Conservation (phyloP, 2,113 vertebrate genomes). For the Polypterus bichir region DNA sequence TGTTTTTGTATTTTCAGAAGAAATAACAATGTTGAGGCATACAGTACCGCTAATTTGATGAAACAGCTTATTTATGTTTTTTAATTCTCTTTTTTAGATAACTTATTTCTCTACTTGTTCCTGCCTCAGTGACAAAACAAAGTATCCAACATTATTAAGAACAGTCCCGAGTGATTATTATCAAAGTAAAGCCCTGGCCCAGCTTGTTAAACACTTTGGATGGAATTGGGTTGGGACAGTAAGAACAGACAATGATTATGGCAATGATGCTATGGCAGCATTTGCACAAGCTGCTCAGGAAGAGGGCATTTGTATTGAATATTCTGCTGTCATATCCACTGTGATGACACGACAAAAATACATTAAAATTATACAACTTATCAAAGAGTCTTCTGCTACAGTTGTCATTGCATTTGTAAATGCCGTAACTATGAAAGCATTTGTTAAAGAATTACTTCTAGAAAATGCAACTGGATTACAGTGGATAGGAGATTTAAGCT, state of each 20-base stretch:
- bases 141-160: conserved; percentile 15
- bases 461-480: conserved; percentile 11
- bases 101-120: conserved; percentile 10
- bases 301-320: conserved; percentile 10
- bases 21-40: too few species aligned
- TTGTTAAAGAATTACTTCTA: conserved; percentile 10
- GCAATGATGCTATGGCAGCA: conserved; percentile 5
- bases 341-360: conserved; percentile 3
- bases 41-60: too few species aligned
- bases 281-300: conserved; percentile 4
- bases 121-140: conserved; percentile 8
- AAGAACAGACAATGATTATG: conserved; percentile 7
- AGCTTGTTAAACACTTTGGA: conserved; percentile 13
- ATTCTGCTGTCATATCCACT: conserved; percentile 4
- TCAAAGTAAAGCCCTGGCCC: conserved; percentile 13
- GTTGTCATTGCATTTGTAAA: conserved; percentile 10
- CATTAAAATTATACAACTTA: conserved; percentile 1
- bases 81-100: background rate
- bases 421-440: background rate
- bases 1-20: too few species aligned
- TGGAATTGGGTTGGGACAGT: conserved; percentile 17
- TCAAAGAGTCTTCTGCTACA: conserved; percentile 6
- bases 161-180: conserved; percentile 9
- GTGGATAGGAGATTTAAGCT: conserved; percentile 14
- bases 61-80: too few species aligned